Evolutionary conservation across 2,113 vertebrate species (phyloP).

Genomic region (Tauraco erythrolophus): DNA sequence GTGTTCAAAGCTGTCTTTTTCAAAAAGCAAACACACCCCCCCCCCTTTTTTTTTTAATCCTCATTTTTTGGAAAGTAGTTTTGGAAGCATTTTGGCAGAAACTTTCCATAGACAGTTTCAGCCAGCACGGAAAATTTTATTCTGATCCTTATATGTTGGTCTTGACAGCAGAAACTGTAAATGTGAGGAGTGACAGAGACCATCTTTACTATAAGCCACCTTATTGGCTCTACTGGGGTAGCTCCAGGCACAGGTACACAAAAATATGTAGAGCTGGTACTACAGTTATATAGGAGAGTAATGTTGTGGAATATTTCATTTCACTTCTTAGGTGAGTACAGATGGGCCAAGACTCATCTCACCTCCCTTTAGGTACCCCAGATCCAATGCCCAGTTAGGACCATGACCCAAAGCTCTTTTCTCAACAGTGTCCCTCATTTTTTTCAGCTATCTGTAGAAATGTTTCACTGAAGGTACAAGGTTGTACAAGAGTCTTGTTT

Average conservation of each 20-base stretch:
- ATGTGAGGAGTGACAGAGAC: not conserved
- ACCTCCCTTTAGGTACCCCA: not conserved
- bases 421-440: not conserved
- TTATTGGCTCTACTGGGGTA: not conserved
- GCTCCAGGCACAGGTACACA: not conserved
- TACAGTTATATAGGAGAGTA: not conserved
- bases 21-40: not conserved
- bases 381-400: not conserved
- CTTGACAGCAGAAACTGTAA: not conserved
- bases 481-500: not conserved
- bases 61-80: not conserved
- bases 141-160: rapidly evolving
- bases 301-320: not conserved
- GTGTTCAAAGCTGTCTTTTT: not conserved
- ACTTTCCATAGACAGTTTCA: not conserved
- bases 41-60: rapidly evolving
- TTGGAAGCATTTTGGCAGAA: not conserved
- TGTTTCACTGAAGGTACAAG: not conserved
- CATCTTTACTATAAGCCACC: not conserved
- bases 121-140: conserved; percentile 17
- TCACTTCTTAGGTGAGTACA: not conserved
- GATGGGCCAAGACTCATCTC: not conserved
- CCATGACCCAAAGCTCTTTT: not conserved
- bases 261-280: not conserved
- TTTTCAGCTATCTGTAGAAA: not conserved